Evolutionary conservation across 64 coral and sea anemone species (phyloP).

Genomic region (Stylophora pistillata): DNA sequence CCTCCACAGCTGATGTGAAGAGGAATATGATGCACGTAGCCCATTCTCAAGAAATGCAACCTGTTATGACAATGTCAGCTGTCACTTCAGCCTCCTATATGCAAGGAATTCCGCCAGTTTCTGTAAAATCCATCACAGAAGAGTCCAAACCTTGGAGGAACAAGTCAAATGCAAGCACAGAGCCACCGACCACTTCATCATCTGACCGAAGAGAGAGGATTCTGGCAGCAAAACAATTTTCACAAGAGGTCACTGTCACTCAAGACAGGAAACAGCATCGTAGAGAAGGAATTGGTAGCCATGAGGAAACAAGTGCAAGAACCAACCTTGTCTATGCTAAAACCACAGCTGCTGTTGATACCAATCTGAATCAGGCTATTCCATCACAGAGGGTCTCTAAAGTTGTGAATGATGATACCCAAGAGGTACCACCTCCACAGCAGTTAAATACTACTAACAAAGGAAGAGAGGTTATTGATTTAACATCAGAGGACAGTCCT

Average conservation of each 20-base stretch:
- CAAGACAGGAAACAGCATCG: neutral
- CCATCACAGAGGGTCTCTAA: conserved; percentile 6
- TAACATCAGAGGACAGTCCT: conserved; percentile 39
- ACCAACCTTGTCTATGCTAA: conserved; percentile 21
- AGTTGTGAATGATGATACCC: neutral
- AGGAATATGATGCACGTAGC: neutral
- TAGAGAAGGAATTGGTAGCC: neutral
- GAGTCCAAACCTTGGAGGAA: neutral
- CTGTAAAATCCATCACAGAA: neutral
- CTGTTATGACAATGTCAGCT: neutral
- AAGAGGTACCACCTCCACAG: neutral
- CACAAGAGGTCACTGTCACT: neutral
- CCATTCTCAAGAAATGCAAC: neutral
- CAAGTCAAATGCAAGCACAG: neutral
- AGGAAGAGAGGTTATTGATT: conserved; percentile 27
- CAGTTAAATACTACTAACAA: neutral
- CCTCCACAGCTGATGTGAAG: neutral
- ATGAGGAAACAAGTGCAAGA: conserved; percentile 25
- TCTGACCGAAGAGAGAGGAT: neutral
- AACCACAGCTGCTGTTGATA: neutral
- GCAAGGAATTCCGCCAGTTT: neutral
- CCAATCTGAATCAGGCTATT: neutral
- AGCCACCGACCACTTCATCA: neutral
- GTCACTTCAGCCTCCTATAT: neutral
- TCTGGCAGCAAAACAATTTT: neutral